A percentile compares a stretch with the other conserved stretches of the same genome.
phyloP scores from a whole-genome alignment of 2,797 vertebrate species.

The Crossoptilon crossoptilon region DNA sequence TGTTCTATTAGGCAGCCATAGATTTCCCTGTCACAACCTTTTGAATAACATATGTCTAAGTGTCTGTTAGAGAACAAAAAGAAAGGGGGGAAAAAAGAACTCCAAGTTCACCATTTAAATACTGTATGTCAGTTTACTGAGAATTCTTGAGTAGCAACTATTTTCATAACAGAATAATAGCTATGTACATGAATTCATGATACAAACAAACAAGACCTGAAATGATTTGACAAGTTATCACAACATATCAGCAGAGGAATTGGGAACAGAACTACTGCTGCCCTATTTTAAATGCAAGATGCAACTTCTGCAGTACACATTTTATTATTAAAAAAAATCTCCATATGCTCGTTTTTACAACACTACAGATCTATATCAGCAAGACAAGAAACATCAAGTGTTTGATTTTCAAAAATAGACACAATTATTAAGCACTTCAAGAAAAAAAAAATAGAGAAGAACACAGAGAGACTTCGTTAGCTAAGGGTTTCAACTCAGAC shows the following conservation, averaged over 20 bases:
- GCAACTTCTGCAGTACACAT: neutral
- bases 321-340: constrained; percentile 32
- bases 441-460: neutral
- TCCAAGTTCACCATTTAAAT: neutral
- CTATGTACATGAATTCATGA: constrained; percentile 13
- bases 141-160: neutral
- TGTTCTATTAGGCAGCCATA: rapidly evolving
- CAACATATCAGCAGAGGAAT: neutral
- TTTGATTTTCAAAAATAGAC: neutral
- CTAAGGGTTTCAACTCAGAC: neutral
- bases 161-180: neutral
- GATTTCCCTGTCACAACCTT: rapidly evolving
- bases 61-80: neutral
- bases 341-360: constrained; percentile 16
- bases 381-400: neutral
- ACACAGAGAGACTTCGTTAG: constrained; percentile 15
- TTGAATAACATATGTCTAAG: neutral
- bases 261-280: neutral
- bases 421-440: neutral
- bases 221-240: constrained; percentile 30
- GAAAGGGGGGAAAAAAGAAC: neutral
- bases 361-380: neutral
- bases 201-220: constrained; percentile 12
- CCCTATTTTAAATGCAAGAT: constrained; percentile 13
- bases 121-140: neutral